Conservation (phyloP, 2,113 vertebrate genomes). For the Corydoras maculifer region DNA sequence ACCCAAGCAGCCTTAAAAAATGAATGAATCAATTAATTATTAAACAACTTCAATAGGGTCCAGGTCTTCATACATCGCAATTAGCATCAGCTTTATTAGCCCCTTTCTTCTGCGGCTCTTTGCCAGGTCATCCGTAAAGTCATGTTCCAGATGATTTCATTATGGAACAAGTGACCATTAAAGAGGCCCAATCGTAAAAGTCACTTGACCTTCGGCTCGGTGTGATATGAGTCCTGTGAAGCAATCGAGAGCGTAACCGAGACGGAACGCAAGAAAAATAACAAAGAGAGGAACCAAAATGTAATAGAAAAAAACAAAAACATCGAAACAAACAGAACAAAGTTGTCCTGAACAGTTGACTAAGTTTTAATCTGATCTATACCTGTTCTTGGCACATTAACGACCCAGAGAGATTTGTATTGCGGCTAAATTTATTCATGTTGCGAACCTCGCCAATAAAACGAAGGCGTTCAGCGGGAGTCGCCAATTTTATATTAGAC, state of each 20-base stretch:
- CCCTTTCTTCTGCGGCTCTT: slow-evolving; percentile 52
- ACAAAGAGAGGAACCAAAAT: slow-evolving; percentile 35
- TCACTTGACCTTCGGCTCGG: slow-evolving; percentile 73
- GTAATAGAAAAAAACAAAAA: slow-evolving; percentile 41
- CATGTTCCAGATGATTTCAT: slow-evolving; percentile 93
- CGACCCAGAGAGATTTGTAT: slow-evolving; percentile 77
- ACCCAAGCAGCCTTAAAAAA: slow-evolving; percentile 66
- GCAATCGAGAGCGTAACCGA: slow-evolving; percentile 24
- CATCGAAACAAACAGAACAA: slow-evolving; percentile 53
- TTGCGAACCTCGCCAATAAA: slow-evolving; percentile 54
- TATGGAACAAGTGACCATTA: slow-evolving; percentile 75
- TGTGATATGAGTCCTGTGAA: slow-evolving; percentile 68
- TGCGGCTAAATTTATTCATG: slow-evolving; percentile 85
- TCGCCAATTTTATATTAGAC: no score
- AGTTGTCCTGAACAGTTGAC: slow-evolving; percentile 82
- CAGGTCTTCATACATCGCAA: slow-evolving; percentile 67
- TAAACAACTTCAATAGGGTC: slow-evolving; percentile 57
- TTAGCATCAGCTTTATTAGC: slow-evolving; percentile 64
- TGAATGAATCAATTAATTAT: slow-evolving; percentile 62
- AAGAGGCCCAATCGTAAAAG: slow-evolving; percentile 69
- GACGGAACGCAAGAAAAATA: slow-evolving; percentile 60
- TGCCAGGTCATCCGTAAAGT: slow-evolving; percentile 51
- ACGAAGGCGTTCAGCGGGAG: slow-evolving; percentile 28
- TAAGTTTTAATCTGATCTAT: slow-evolving; percentile 86
- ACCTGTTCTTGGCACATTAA: slow-evolving; percentile 80